Percentiles rank a stretch among this genome's conserved stretches.
Conservation (phyloP, 2,113 vertebrate genomes). For the Conger conger region DNA sequence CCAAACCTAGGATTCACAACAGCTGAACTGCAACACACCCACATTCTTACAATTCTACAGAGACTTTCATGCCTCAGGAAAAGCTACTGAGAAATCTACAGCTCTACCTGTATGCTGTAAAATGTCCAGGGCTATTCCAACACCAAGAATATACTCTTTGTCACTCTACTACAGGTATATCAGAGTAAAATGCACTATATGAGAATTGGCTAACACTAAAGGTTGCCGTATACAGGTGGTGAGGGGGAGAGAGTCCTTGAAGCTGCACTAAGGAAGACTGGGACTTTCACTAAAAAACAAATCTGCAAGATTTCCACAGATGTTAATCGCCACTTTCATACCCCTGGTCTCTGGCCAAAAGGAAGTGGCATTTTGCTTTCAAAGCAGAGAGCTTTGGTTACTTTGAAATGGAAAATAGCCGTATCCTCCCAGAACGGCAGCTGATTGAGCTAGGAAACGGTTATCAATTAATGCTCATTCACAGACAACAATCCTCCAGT, state of each 20-base stretch:
- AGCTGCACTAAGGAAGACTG: background rate
- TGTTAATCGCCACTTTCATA: background rate
- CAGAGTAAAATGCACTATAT: too few species aligned
- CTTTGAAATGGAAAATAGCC: conserved; percentile 60
- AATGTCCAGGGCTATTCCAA: too few species aligned
- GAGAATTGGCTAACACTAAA: too few species aligned
- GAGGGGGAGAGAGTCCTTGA: background rate
- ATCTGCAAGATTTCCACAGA: background rate
- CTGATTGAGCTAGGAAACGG: conserved; percentile 51
- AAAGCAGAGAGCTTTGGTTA: conserved; percentile 31
- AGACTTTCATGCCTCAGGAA: background rate
- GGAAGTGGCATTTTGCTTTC: conserved; percentile 44
- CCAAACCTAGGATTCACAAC: background rate
- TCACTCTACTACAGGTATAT: too few species aligned
- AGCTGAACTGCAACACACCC: background rate
- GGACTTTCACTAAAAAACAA: background rate
- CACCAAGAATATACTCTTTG: too few species aligned
- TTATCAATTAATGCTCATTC: conserved; percentile 37
- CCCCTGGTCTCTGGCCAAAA: background rate
- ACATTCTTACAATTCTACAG: conserved; percentile 11
- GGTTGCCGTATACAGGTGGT: background rate
- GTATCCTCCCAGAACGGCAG: conserved; percentile 50
- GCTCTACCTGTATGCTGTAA: background rate
- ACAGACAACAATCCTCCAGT: conserved; percentile 16
- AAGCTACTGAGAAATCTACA: background rate